These are phyloP conservation scores for Podocnemis expansa DNA, from an alignment of 2,113 vertebrate species.

Conservation along the genomic window DNA sequence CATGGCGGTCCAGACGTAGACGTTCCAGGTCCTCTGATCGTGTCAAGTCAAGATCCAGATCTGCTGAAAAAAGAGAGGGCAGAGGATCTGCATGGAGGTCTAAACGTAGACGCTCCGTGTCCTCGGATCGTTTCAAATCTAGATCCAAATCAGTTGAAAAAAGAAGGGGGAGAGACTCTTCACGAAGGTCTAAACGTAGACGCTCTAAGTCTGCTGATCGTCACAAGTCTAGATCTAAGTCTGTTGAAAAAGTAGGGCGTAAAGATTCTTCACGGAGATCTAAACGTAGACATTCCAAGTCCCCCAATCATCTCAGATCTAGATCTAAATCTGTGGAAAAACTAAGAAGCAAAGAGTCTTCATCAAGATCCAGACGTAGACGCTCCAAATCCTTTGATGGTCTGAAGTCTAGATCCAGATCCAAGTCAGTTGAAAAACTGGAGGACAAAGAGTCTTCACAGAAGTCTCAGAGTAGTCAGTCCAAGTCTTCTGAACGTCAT, in stretches of 20 bases:
- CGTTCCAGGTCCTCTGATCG: slow-evolving; percentile 77
- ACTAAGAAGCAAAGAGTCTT: slow-evolving; percentile 66
- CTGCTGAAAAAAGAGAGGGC: slow-evolving; percentile 1
- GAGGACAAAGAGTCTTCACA: slow-evolving; percentile 46
- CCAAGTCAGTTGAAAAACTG: background rate
- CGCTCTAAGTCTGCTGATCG: slow-evolving; percentile 80
- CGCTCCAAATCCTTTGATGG: slow-evolving; percentile 70
- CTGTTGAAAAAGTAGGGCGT: slow-evolving; percentile 53
- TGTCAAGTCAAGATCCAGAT: slow-evolving; percentile 22
- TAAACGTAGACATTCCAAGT: slow-evolving; percentile 78
- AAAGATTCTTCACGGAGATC: slow-evolving; percentile 78
- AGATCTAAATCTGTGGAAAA: slow-evolving; percentile 89
- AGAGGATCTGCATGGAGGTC: slow-evolving; percentile 74
- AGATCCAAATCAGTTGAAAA: slow-evolving; percentile 80
- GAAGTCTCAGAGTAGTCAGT: slow-evolving; percentile 67
- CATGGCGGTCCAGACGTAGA: slow-evolving; percentile 74
- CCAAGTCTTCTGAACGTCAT: slow-evolving; percentile 63
- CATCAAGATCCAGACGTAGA: slow-evolving; percentile 66
- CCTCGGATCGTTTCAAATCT: slow-evolving; percentile 78
- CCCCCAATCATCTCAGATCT: slow-evolving; percentile 81
- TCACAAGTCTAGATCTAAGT: slow-evolving; percentile 69
- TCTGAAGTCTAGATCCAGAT: slow-evolving; percentile 76
- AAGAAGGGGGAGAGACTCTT: slow-evolving; percentile 76
- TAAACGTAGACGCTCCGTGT: slow-evolving; percentile 78
- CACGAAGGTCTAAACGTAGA: slow-evolving; percentile 80